Base-by-base conservation (phyloP, 2,888 invertebrate species). In the Parnassius apollo region DNA sequence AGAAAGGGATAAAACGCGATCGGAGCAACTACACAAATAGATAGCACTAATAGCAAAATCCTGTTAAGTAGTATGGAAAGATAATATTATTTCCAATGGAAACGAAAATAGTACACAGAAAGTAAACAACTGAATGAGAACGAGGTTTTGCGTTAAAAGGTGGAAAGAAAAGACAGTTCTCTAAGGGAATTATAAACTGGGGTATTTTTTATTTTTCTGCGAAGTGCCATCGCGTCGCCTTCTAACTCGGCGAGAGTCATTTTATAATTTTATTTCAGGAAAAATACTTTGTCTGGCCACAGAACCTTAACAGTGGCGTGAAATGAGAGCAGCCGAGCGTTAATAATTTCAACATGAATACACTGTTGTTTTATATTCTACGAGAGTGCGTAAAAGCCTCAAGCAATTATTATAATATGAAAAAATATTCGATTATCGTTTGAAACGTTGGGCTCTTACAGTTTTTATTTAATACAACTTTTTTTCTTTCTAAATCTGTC, bases 31-130 rank as follows among this genome's bases (percentile, higher is more conserved):
- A 11, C 7, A 12, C 49, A 25, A 18, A 54, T 9, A 63, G 63
- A 63, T 59, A 63, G 45, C 22, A 42, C 63, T 63, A 63, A 63
- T 63, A 56, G 59, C 59, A 51, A 59, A 64, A 59, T 64, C 59
- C 55, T 59, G 64, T 64, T 59, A 59, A 63, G 59, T 44, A 59
- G 54, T 56, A 56, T 45, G 56, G 49, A 59, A 63, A 59, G 59
- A 63, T 63, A 63, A 63, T 56, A 63, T 63, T 56, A 63, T 63
- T 63, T 45, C 49, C 48, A 42, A 56, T 56, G 48, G 59, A 50
- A 57, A 50, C 49, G 54, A 59, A 63, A 59, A 63, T 55, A 50
- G 59, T 44, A 18, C 54, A 54, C n/a, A n/a, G 53, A 35, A 46
- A 58, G 54, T 51, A 55, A 58, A 59, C 54, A 58, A 57, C 49